Evolutionary conservation across 1,140 invertebrate species (phyloP), one percentile per base, ranked within the genome.

Genomic region (Pseudomyrmex pallidus): DNA sequence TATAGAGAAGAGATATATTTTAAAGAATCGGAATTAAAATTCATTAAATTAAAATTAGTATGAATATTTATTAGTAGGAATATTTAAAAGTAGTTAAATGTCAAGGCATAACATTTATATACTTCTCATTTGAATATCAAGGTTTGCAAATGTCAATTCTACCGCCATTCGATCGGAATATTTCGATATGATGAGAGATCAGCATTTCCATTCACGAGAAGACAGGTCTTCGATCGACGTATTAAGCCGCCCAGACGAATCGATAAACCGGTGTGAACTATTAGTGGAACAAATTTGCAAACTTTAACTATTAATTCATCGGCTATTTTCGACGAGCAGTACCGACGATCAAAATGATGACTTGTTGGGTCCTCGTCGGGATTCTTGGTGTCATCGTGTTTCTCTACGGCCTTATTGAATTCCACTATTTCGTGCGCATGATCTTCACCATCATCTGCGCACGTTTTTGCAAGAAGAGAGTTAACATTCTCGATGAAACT

Each of bases 401-500:
- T 1, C 90, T 96, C 2, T 96, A 97, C 90, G 92, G 93, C 20
- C 92, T 95, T 61, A 90, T 97, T 56, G 96, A 97, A 89, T 90
- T 97, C 13, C 95, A 97, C 87, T 97, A 97, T 90, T 97, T 96
- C 91, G 88, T 96, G 84, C 94, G 96, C 86, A 96, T 96, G 92
- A 95, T 95, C 84, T 88, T 96, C 59, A 96, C 95, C 64, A 95
- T 96, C 20, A 85, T 96, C 83, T 89, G 95, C 22, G 96, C 96
- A 5, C 94, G 95, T 57, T 96, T 96, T 73, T 95, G 95, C 87
- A 96, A 96, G 90, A 96, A 95, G 50, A 95, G 93, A 83, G 94
- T 95, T 8, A 95, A 96, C 88, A 96, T 97, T 80, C 94, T 97
- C 76, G 96, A 96, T 80, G 94, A 96, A 84, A 96, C 96, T 8